These are phyloP conservation scores for Drosophila ezoana DNA, from an alignment of 2,888 invertebrate genomes.

Conservation along the genomic window DNA sequence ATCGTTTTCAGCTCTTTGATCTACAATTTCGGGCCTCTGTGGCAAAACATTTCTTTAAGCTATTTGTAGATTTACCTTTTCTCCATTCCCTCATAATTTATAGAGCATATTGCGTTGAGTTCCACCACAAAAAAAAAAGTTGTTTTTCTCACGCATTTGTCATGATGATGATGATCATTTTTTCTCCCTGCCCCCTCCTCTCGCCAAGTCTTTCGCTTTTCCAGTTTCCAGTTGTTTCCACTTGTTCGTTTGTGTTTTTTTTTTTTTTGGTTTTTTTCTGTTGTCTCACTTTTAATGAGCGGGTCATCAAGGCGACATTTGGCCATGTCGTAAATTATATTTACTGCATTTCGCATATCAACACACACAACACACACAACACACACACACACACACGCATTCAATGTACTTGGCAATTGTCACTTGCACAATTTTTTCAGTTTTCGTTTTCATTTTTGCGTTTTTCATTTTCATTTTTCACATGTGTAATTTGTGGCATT, in stretches of 20 bases:
- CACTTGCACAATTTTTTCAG: constrained; percentile 61
- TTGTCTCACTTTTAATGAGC: constrained; percentile 62
- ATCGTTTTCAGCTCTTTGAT: background rate
- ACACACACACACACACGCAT: constrained; percentile 7
- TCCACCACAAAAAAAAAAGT: background rate
- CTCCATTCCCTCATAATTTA: constrained; percentile 14
- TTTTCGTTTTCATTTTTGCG: constrained; percentile 49
- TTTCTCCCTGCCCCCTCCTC: constrained; percentile 1
- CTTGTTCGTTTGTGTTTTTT: constrained; percentile 6
- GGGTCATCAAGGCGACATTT: constrained; percentile 73
- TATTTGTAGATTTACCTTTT: constrained; percentile 19
- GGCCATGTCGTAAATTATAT: constrained; percentile 73
- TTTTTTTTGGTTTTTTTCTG: constrained; percentile 15
- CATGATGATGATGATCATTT: constrained; percentile 34
- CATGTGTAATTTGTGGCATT: constrained; percentile 55
- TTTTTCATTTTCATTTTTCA: constrained; percentile 53
- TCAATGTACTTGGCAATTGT: constrained; percentile 39
- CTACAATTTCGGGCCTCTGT: background rate
- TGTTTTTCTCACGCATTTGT: constrained; percentile 76
- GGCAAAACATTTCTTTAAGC: background rate
- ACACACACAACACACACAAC: constrained; percentile 15
- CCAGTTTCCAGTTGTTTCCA: constrained; percentile 23
- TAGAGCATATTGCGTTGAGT: constrained; percentile 32
- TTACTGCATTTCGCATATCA: constrained; percentile 61
- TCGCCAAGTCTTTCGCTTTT: constrained; percentile 17